These are phyloP conservation scores for Passerculus sandwichensis DNA, from an alignment of 2,797 vertebrate species.

Conservation along the genomic window DNA sequence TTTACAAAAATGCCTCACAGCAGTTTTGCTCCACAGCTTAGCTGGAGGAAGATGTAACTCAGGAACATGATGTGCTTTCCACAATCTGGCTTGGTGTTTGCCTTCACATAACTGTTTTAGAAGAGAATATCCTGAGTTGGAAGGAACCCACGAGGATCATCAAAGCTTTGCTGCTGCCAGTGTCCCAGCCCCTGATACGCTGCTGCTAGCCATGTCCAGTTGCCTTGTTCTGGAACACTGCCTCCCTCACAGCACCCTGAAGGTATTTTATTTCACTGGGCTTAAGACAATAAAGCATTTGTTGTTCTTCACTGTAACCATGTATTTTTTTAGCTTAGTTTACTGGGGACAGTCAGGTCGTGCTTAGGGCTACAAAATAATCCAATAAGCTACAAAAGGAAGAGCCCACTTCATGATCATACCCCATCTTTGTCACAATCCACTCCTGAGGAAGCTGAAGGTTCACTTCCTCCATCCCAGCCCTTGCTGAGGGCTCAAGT, in stretches of 20 bases:
- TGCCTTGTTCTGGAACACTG: fast-evolving
- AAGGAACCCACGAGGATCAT: neutral
- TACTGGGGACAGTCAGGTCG: fast-evolving
- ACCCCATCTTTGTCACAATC: neutral
- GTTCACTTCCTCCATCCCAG: neutral
- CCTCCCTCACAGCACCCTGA: neutral
- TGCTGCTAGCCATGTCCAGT: neutral
- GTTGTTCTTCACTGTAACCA: neutral
- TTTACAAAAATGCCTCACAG: neutral
- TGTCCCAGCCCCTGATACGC: fast-evolving
- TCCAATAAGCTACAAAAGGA: neutral
- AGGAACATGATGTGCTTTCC: neutral
- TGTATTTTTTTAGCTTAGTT: neutral
- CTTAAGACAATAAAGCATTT: neutral
- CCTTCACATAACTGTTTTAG: neutral
- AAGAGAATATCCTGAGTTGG: neutral
- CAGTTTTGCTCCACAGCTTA: neutral
- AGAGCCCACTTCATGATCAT: neutral
- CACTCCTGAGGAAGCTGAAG: neutral
- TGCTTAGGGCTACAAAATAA: neutral
- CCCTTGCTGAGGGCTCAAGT: neutral
- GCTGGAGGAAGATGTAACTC: neutral
- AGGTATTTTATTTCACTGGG: neutral
- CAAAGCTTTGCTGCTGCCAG: neutral
- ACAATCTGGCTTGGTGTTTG: neutral